These are phyloP conservation scores for Lithobates sylvaticus DNA, from an alignment of 2,797 vertebrate species.

Conservation along the genomic window DNA sequence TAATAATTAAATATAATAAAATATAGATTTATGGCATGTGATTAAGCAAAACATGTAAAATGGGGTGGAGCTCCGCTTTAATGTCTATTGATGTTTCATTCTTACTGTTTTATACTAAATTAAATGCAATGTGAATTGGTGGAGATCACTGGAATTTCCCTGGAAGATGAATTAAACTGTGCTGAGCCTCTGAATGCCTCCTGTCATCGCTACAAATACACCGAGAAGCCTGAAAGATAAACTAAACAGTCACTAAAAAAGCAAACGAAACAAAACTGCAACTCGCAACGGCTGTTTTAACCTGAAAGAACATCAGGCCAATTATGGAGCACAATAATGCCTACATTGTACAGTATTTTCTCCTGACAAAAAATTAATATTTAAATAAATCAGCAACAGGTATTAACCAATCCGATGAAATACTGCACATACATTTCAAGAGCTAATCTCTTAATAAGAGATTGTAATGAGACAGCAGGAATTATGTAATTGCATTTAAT, in stretches of 20 bases:
- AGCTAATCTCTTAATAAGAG: slow-evolving; percentile 53
- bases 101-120: too few species aligned
- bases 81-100: too few species aligned
- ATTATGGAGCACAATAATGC: slow-evolving; percentile 15
- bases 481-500: slow-evolving; percentile 46
- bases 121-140: too few species aligned
- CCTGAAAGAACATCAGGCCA: slow-evolving; percentile 36
- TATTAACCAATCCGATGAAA: slow-evolving; percentile 52
- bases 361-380: slow-evolving; percentile 50
- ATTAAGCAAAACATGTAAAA: too few species aligned
- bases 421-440: slow-evolving; percentile 42
- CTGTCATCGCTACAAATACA: slow-evolving; percentile 7
- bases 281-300: slow-evolving; percentile 39
- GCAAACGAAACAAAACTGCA: slow-evolving; percentile 18
- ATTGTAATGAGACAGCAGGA: slow-evolving; percentile 50
- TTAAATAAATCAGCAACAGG: slow-evolving; percentile 44
- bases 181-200: not conserved
- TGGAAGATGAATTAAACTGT: not conserved
- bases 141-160: slow-evolving; percentile 27
- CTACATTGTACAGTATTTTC: slow-evolving; percentile 32
- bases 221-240: slow-evolving; percentile 32
- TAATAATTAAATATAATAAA: too few species aligned
- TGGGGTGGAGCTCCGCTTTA: too few species aligned
- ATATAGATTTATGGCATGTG: too few species aligned
- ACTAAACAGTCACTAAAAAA: slow-evolving; percentile 34